Base-by-base conservation (phyloP, 2,113 vertebrate species). In the Brachypteracias leptosomus region DNA sequence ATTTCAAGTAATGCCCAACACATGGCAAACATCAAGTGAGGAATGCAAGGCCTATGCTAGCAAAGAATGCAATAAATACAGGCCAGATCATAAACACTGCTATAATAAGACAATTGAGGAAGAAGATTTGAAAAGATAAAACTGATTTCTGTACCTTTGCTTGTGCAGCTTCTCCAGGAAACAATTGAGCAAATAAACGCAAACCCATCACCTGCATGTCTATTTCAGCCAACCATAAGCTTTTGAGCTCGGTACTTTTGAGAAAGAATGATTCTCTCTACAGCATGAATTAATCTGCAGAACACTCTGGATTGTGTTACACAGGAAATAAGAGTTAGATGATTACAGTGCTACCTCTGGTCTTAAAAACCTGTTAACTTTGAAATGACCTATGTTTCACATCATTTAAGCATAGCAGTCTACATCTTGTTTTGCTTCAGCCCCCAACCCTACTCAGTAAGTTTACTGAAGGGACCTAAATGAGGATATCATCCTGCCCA, bases 1-100 rank as follows among this genome's bases (percentile, higher is more conserved):
- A 95, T 96, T 97, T 97, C 93, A 96, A 96, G 92, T 95, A 96
- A 96, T 94, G 89, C 84, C 94, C 95, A 93, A 97, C 97, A 97
- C 96, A 97, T 97, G 97, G 97, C 93, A 97, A 96, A 91, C 72
- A 97, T 97, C 97, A 97, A 96, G 81, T 47, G 71, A 96, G 95
- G 97, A 97, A 97, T 97, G 96, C 51, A 92, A 95, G 88, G 86
- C 61, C 96, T 93, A 91, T 79, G 92, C 55, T 94, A 90, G 87
- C 2, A 10, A 96, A 96, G 95, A 97, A 97, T 97, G 97, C 59
- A 94, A 95, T 96, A 97, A 97, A 97, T 97, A 95, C 62, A 93
- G 96, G 86, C 79, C 95, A 96, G 92, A 97, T 95, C 96, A 94
- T 96, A 97, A 97, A 96, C 96, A 97, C 94, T 87, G 82, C 65